phyloP scores from a whole-genome alignment of 2,797 vertebrate species.

The Alfaro cultratus region DNA sequence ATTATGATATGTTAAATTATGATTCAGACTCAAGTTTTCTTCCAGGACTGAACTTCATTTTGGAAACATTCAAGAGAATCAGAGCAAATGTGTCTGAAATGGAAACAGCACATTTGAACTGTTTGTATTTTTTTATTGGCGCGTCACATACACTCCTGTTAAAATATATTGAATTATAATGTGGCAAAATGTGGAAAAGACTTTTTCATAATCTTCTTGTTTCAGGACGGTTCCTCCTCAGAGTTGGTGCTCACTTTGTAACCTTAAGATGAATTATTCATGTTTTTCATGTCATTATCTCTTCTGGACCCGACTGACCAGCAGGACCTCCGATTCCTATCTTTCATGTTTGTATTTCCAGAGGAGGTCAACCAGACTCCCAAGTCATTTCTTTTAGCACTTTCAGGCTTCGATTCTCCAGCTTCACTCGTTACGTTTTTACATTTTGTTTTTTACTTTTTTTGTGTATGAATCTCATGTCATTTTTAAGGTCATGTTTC shows the following conservation, averaged over 20 bases:
- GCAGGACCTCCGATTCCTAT: constrained; percentile 24
- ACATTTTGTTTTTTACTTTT: constrained; percentile 17
- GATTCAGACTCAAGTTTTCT: background rate
- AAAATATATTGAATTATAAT: background rate
- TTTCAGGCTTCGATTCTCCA: constrained; percentile 53
- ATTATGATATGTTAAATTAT: background rate
- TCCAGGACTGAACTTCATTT: background rate
- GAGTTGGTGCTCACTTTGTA: background rate
- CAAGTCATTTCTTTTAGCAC: constrained; percentile 59
- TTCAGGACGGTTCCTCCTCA: background rate
- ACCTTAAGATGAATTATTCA: constrained; percentile 22
- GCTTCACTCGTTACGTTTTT: constrained; percentile 31
- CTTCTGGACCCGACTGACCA: constrained; percentile 19
- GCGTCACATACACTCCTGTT: background rate
- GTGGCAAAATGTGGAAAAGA: background rate
- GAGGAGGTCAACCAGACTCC: constrained; percentile 17
- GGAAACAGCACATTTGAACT: background rate
- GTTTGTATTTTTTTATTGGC: background rate
- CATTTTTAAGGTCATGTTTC: constrained; percentile 49
- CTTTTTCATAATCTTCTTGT: background rate
- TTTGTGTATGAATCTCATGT: constrained; percentile 28
- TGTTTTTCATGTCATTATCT: background rate
- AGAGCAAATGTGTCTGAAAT: background rate
- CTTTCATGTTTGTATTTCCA: constrained; percentile 9
- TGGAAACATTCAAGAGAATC: background rate